phyloP scores from a whole-genome alignment of 2,888 invertebrate species.

The Drosophila neonasuta region DNA sequence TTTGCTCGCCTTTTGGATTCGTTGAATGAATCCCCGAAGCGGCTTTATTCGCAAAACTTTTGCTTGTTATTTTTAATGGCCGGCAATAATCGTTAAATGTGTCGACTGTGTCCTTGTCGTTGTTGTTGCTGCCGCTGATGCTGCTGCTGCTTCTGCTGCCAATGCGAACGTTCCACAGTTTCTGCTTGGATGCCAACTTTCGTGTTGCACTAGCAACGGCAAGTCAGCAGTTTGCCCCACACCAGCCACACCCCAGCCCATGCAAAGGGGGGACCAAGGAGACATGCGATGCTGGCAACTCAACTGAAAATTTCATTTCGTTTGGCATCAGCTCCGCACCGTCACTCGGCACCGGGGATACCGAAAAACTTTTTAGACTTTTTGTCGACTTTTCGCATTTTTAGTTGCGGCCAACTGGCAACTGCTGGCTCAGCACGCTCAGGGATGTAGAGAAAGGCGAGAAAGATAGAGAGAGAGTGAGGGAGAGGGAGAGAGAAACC shows the following conservation, averaged over 20 bases:
- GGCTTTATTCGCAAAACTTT: slow-evolving; percentile 81
- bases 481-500: neutral
- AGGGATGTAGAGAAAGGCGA: neutral
- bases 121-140: slow-evolving; percentile 25
- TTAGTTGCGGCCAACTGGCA: slow-evolving; percentile 66
- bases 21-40: slow-evolving; percentile 78
- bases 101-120: slow-evolving; percentile 64
- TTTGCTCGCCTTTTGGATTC: slow-evolving; percentile 65
- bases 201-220: slow-evolving; percentile 55
- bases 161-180: slow-evolving; percentile 35
- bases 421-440: slow-evolving; percentile 70
- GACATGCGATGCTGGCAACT: slow-evolving; percentile 57
- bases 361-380: slow-evolving; percentile 77
- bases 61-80: slow-evolving; percentile 82
- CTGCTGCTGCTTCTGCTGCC: slow-evolving; percentile 27
- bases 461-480: neutral
- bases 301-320: slow-evolving; percentile 77
- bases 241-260: slow-evolving; percentile 4
- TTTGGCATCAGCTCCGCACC: slow-evolving; percentile 51
- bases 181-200: slow-evolving; percentile 45
- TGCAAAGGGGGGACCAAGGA: slow-evolving; percentile 7
- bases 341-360: slow-evolving; percentile 36
- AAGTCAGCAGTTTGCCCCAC: slow-evolving; percentile 59
- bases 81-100: slow-evolving; percentile 82
- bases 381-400: slow-evolving; percentile 78